Base-by-base conservation (phyloP, 2,888 invertebrate genomes). In the Lymantria dispar region DNA sequence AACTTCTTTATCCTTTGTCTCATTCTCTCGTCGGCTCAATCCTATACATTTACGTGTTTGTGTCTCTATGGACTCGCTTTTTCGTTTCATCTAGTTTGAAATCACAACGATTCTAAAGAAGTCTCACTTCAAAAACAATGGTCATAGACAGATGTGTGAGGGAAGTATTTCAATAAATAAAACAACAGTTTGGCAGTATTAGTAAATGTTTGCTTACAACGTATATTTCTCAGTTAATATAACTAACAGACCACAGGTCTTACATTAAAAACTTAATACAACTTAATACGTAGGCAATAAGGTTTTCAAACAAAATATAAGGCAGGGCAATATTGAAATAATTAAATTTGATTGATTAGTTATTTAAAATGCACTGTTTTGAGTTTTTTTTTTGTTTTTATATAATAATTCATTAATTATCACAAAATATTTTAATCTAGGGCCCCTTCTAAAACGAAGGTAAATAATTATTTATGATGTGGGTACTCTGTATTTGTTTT, bases 191-290 rank as follows among this genome's bases (percentile, higher is more conserved):
- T 60, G 57, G 57, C 60, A 67, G 58, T 65, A 60, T 67, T 67
- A 67, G 60, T 70, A 57, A 48, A 50, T 44, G 39, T 59, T 56
- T 56, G 52, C 57, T 60, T 58, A 53, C n/a, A 47, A 45, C 13
- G 48, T 58, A 49, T 66, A 51, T 63, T 62, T 58, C 54, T 69
- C 54, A 56, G 64, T 80, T 77, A 79, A 60, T 70, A 69, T 76
- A 75, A 72, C 83, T 86, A 87, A 86, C 68, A 87, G 89, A 89
- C 88, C 89, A 90, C 48, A 76, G 88, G 88, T 87, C 90, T 86
- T 89, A 88, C 89, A 59, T 50, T 66, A 65, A 45, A 68, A 65
- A 67, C 70, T 74, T 40, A 66, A 65, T 68, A 61, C 60, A 70
- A 67, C 62, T 68, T 68, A 74, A 68, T 73, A 71, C 64, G 59